Evolutionary conservation across 2,113 vertebrate species (phyloP), one percentile per base, ranked within the genome.

Genomic region (Nymphicus hollandicus): DNA sequence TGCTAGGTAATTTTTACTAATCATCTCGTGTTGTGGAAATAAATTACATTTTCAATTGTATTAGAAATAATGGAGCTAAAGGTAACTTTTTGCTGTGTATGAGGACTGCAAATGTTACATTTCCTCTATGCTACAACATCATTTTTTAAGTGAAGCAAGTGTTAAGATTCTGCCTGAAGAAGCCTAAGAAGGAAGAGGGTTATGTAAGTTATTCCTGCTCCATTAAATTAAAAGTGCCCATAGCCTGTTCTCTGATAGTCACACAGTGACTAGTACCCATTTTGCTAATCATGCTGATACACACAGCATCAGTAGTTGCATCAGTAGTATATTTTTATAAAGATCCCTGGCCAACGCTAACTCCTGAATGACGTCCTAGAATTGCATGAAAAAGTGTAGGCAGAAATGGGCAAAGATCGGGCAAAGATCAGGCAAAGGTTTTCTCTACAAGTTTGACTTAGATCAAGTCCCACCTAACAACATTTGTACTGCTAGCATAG

Each of bases 41-140:
- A 91, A 94, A 89, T 91, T 74, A 10, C 44, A 24, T 78, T 95
- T 89, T 71, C 78, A 68, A 50, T 79, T 85, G 10, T 60, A 37
- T 82, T 79, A 85, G 73, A 87, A 94, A 76, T 43, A 87, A 44
- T n/a, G 20, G 27, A 85, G 35, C 25, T 87, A 89, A 94, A 94
- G 70, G 55, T 79, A 94, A 85, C 50, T 79, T 87, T 91, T 91
- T 85, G n/a, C 35, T 81, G 8, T 19, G 13, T 46, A 44, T 19
- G 43, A 47, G 49, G 16, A 58, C 49, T 53, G 46, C 19, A 93
- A 81, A 76, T 84, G 72, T 46, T 79, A 79, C 29, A 74, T 84
- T 94, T 92, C 25, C 39, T 81, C 25, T 84, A 10, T 29, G 22
- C 23, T 64, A 71, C 27, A 78, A 17, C 11, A 78, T 66, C 17